Percentiles rank a stretch among this genome's conserved stretches.
These are phyloP conservation scores for Nephrotoma appendiculata DNA, from an alignment of 2,888 invertebrate species.

Conservation along the genomic window DNA sequence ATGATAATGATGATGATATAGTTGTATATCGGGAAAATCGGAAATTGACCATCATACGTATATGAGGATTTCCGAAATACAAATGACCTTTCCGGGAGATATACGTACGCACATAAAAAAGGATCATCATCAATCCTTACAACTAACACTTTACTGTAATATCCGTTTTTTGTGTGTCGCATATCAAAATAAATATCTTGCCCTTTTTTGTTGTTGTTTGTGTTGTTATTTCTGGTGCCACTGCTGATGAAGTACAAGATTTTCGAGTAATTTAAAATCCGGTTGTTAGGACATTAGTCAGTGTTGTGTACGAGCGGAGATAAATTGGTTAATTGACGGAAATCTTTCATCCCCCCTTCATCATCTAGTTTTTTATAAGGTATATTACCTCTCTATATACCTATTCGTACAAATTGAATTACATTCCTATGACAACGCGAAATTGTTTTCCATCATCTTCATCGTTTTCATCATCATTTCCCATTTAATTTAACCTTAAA, in stretches of 20 bases:
- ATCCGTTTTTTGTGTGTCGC: background rate
- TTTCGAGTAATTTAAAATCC: background rate
- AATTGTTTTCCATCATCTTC: conserved; percentile 3
- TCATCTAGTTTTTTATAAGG: background rate
- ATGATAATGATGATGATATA: background rate
- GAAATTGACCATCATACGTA: background rate
- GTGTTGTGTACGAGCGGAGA: background rate
- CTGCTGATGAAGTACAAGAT: background rate
- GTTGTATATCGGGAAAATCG: background rate
- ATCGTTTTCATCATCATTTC: background rate
- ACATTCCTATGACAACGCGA: conserved; percentile 3
- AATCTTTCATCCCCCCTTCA: background rate
- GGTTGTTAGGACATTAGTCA: background rate
- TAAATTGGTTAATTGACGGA: background rate
- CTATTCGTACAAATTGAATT: background rate
- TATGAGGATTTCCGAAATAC: background rate
- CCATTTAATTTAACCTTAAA: conserved; percentile 2
- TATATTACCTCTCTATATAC: background rate
- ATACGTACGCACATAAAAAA: background rate
- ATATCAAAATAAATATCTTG: background rate
- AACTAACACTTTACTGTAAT: background rate
- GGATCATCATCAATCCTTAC: background rate
- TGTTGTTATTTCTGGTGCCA: background rate
- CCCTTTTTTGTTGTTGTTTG: background rate
- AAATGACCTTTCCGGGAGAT: background rate